Percentiles rank a stretch among this genome's conserved stretches.
These are phyloP conservation scores for Amphimedon queenslandica DNA, from an alignment of 37 sponge, comb jelly and placozoan genomes.

Conservation along the genomic window DNA sequence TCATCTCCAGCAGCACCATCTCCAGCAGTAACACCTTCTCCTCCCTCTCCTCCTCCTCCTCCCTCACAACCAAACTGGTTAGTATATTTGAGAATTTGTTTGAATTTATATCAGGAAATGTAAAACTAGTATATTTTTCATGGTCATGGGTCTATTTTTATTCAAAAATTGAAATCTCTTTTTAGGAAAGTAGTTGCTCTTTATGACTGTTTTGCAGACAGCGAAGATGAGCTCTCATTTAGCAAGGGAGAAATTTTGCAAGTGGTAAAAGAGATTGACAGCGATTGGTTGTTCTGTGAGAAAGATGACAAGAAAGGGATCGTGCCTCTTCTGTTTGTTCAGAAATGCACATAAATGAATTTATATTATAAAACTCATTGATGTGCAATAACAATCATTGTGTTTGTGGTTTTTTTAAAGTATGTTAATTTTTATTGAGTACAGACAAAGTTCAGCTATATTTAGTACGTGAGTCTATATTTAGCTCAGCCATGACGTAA, in stretches of 20 bases:
- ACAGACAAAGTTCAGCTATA: no score
- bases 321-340: constrained; percentile 58
- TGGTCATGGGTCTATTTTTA: no score
- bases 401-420: no score
- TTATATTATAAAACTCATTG: no score
- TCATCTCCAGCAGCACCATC: neutral
- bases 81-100: neutral
- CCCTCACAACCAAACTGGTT: neutral
- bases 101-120: neutral
- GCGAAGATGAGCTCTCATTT: constrained; percentile 66
- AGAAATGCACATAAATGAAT: no score
- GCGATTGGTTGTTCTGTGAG: constrained; percentile 71
- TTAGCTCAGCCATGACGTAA: no score
- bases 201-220: constrained; percentile 51
- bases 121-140: neutral
- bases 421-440: no score
- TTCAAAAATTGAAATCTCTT: no score
- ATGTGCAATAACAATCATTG: no score
- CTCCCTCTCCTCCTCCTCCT: neutral
- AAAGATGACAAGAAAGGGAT: constrained; percentile 39
- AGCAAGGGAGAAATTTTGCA: constrained; percentile 44
- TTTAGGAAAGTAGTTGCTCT: constrained; percentile 60
- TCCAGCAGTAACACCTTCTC: neutral
- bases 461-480: no score
- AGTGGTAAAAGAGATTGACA: constrained; percentile 56